These are phyloP conservation scores for Dromaius novaehollandiae DNA, from an alignment of 2,113 vertebrate genomes.

Conservation along the genomic window DNA sequence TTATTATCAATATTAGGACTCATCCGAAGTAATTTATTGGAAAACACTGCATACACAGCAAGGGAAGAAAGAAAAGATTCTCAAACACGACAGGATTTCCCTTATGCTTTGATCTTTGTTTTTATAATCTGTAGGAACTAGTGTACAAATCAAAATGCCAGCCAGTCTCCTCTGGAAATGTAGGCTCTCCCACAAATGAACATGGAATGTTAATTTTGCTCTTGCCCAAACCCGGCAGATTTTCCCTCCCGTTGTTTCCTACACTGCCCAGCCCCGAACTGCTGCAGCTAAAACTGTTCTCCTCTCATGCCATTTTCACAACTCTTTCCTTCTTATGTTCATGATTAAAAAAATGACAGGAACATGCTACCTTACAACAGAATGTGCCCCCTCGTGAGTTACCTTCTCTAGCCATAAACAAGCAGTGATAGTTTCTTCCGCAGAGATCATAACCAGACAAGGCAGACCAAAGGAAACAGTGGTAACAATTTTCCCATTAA, in stretches of 20 bases:
- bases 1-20: not conserved
- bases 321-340: not conserved
- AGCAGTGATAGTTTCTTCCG: not conserved
- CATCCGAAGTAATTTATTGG: not conserved
- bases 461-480: not conserved
- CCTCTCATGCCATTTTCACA: not conserved
- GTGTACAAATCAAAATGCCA: constrained; percentile 37
- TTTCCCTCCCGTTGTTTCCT: not conserved
- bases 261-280: not conserved
- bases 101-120: constrained; percentile 14
- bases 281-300: not conserved
- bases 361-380: not conserved
- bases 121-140: constrained; percentile 27
- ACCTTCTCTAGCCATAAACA: not conserved
- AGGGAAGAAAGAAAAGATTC: not conserved
- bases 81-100: not conserved
- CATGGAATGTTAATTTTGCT: not conserved
- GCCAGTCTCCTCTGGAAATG: not conserved
- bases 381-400: not conserved
- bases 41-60: not conserved
- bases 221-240: not conserved
- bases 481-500: not conserved
- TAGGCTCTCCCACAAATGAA: not conserved
- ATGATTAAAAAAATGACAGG: not conserved
- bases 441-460: not conserved